Percentiles rank a stretch among this genome's conserved stretches.
Evolutionary conservation across 2,113 vertebrate species (phyloP).

Genomic region (Gasterosteus aculeatus): DNA sequence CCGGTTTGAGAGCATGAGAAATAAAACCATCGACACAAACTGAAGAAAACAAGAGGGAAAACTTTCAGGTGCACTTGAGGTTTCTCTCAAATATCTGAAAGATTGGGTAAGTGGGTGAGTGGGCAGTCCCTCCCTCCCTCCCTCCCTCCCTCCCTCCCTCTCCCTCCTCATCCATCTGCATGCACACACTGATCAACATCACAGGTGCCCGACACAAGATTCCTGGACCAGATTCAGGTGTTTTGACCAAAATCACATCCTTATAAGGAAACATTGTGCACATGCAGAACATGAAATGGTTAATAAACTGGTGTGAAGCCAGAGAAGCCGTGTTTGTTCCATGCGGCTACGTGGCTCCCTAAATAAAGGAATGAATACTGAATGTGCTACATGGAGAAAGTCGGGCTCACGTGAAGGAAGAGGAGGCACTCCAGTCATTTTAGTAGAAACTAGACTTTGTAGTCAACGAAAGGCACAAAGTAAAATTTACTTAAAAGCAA

Average conservation of each 20-base stretch:
- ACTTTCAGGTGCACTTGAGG: slow-evolving; percentile 51
- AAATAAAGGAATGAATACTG: background rate
- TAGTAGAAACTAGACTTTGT: background rate
- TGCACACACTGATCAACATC: slow-evolving; percentile 41
- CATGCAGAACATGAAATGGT: background rate
- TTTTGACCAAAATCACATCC: background rate
- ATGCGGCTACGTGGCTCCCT: background rate
- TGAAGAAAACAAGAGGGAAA: slow-evolving; percentile 33
- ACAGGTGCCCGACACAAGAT: slow-evolving; percentile 46
- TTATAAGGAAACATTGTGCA: background rate
- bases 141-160: too few relatives aligned
- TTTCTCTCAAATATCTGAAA: slow-evolving; percentile 49
- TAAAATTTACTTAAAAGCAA: background rate
- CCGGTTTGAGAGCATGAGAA: slow-evolving; percentile 19
- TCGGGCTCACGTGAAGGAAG: background rate
- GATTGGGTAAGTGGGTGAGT: background rate
- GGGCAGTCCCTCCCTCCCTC: too few relatives aligned
- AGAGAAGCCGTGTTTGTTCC: background rate
- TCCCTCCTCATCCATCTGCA: background rate
- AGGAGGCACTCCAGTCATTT: background rate
- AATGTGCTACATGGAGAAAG: background rate
- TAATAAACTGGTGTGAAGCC: background rate
- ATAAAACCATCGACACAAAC: background rate
- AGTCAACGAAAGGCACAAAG: background rate
- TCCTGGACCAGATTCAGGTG: slow-evolving; percentile 24